Conservation (phyloP, 2,113 vertebrate species). For the Pteruthius melanotis region DNA sequence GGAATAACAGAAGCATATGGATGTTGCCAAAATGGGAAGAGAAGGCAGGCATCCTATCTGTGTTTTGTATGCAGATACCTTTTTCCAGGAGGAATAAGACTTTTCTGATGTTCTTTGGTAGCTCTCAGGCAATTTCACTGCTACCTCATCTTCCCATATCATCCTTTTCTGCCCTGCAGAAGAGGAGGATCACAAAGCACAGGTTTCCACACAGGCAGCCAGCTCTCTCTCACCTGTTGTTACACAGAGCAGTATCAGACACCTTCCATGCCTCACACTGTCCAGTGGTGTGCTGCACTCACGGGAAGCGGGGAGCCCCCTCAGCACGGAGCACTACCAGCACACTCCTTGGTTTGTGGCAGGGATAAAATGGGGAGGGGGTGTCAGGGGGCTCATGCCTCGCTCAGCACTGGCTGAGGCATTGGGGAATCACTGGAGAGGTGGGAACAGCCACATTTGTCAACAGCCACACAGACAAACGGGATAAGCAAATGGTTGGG, state of each 20-base stretch:
- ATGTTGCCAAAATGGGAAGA: neutral
- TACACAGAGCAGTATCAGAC: rapidly evolving
- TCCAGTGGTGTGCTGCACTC: neutral
- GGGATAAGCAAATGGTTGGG: neutral
- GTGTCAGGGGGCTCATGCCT: rapidly evolving
- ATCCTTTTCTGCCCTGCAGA: neutral
- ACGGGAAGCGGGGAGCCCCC: rapidly evolving
- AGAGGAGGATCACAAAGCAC: neutral
- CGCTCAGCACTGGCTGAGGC: neutral
- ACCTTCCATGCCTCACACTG: neutral
- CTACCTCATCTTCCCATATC: neutral
- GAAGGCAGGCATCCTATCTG: neutral
- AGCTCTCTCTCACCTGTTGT: neutral
- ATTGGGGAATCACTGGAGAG: neutral
- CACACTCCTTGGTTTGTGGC: neutral
- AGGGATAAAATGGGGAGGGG: neutral
- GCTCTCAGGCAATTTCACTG: neutral
- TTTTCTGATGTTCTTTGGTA: neutral
- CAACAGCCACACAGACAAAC: neutral
- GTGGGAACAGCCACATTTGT: rapidly evolving
- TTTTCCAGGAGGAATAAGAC: neutral
- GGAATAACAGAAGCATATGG: neutral
- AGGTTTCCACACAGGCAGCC: neutral
- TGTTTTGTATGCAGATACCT: neutral
- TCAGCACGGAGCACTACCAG: neutral